Percentiles rank a stretch among this genome's conserved stretches.
Evolutionary conservation across 2,888 invertebrate species (phyloP).

Genomic region (Caenorhabditis plicata): DNA sequence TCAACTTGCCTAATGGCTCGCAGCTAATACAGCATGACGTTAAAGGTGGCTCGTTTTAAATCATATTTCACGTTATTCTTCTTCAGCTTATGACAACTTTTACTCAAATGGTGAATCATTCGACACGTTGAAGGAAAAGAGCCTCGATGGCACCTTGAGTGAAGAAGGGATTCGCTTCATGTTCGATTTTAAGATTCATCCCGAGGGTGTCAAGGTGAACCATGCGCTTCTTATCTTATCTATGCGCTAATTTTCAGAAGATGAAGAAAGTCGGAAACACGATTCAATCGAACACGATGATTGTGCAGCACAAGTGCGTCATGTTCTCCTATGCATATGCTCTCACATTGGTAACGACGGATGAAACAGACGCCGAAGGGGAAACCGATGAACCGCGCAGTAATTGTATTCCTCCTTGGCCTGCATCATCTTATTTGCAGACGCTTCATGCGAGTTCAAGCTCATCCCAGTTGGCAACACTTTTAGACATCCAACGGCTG

Average conservation of each 20-base stretch:
- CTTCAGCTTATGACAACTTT: constrained; percentile 26
- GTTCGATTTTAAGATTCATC: constrained; percentile 35
- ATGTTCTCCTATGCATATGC: constrained; percentile 28
- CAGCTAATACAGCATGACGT: constrained; percentile 23
- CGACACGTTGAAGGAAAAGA: constrained; percentile 18
- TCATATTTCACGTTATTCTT: too few species aligned
- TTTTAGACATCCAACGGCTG: constrained; percentile 13
- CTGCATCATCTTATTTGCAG: not conserved
- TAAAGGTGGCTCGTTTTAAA: too few species aligned
- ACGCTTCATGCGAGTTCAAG: constrained; percentile 10
- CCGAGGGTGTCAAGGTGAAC: constrained; percentile 27
- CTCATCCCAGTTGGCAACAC: constrained; percentile 15
- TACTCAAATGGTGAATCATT: constrained; percentile 35
- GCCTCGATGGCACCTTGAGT: not conserved
- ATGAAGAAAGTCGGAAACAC: constrained; percentile 15
- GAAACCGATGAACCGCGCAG: constrained; percentile 4
- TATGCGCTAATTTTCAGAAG: too few species aligned
- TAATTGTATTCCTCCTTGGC: not conserved
- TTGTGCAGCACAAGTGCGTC: constrained; percentile 33
- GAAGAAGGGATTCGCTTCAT: constrained; percentile 24
- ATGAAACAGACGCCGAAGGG: too few species aligned
- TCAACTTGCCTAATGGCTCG: constrained; percentile 20
- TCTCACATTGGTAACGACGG: constrained; percentile 10
- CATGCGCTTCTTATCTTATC: too few species aligned
- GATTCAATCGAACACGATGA: constrained; percentile 25